Evolutionary conservation across 2,797 vertebrate species (phyloP).

Genomic region (Micromesistius poutassou): DNA sequence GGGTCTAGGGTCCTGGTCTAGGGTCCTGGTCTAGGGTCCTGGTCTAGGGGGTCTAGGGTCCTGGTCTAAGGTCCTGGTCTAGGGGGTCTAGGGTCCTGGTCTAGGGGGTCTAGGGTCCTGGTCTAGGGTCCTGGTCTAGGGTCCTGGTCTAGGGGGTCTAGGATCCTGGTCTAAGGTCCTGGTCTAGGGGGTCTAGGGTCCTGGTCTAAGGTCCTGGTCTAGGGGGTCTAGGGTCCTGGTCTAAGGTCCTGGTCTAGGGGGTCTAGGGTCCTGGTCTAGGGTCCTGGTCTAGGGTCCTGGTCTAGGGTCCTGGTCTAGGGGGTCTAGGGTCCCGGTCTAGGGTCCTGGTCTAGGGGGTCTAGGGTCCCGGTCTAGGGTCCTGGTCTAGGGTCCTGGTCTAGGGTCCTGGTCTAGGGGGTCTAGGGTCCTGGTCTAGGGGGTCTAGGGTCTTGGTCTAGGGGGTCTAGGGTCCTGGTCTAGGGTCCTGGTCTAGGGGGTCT

Average conservation of each 20-base stretch:
- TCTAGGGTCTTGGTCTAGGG: not conserved
- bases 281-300: too few relatives aligned
- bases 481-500: not conserved
- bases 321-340: not conserved
- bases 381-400: not conserved
- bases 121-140: too few relatives aligned
- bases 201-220: too few relatives aligned
- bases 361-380: not conserved
- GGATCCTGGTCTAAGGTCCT: not conserved
- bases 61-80: too few relatives aligned
- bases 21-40: too few relatives aligned
- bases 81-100: too few relatives aligned
- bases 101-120: too few relatives aligned
- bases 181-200: not conserved
- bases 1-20: too few relatives aligned
- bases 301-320: not conserved
- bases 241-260: too few relatives aligned
- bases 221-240: not conserved
- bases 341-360: not conserved
- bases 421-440: not conserved
- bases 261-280: too few relatives aligned
- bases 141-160: not conserved
- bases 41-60: too few relatives aligned
- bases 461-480: not conserved
- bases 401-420: not conserved